Percentiles rank a stretch among this genome's conserved stretches.
These are phyloP conservation scores for Vulpes lagopus DNA, from an alignment of 2,113 vertebrate genomes.

Conservation along the genomic window DNA sequence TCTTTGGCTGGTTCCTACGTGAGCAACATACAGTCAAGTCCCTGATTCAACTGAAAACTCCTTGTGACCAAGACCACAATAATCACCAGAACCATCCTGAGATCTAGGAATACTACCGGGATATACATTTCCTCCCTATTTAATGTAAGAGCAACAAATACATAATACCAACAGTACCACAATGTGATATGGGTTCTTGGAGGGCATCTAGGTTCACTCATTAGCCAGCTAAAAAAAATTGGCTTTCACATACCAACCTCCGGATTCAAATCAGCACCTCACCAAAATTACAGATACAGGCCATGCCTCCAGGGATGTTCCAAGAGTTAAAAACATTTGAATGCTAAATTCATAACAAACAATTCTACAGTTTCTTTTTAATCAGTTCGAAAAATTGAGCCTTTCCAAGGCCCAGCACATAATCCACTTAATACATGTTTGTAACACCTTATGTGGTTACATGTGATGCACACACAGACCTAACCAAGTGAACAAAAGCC, in stretches of 20 bases:
- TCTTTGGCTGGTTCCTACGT: neutral
- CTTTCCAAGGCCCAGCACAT: neutral
- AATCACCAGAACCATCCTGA: neutral
- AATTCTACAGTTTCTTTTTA: neutral
- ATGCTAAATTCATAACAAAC: neutral
- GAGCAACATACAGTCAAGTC: neutral
- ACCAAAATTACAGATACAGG: neutral
- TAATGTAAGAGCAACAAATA: neutral
- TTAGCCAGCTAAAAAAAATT: neutral
- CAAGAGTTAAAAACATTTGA: neutral
- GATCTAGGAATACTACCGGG: neutral
- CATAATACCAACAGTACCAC: neutral
- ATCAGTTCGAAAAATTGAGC: neutral
- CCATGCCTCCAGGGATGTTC: neutral
- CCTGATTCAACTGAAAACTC: neutral
- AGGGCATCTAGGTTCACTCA: neutral
- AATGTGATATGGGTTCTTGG: neutral
- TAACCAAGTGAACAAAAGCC: neutral
- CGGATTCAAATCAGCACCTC: neutral
- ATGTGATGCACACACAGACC: neutral
- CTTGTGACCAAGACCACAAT: neutral
- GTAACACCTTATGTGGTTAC: neutral
- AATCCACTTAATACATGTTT: neutral
- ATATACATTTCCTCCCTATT: neutral
- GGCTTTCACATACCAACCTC: neutral